Evolutionary conservation across 2,113 vertebrate species (phyloP).

Genomic region (Empidonax alnorum): DNA sequence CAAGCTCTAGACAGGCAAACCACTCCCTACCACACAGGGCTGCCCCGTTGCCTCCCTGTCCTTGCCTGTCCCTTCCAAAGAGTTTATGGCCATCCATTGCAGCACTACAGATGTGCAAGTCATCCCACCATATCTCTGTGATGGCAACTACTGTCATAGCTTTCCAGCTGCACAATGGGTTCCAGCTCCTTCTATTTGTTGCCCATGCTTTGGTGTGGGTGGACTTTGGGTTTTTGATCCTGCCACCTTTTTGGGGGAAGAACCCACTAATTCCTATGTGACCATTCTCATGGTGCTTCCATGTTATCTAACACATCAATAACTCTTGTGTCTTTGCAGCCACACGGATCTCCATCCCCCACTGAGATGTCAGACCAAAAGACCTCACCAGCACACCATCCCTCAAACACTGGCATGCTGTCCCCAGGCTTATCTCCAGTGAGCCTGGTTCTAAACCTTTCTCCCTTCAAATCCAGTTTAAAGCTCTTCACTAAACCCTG

Average conservation of each 20-base stretch:
- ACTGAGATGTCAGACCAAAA: neutral
- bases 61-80: neutral
- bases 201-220: neutral
- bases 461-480: neutral
- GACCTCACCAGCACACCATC: neutral
- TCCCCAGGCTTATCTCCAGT: neutral
- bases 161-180: neutral
- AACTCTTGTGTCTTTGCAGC: neutral
- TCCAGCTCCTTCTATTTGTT: neutral
- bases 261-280: neutral
- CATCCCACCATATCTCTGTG: neutral
- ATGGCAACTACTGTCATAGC: neutral
- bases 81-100: neutral
- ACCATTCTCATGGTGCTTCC: neutral
- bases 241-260: rapidly evolving
- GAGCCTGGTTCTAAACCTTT: neutral
- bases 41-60: neutral
- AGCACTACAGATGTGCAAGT: neutral
- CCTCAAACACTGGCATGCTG: neutral
- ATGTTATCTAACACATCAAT: neutral
- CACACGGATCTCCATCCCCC: neutral
- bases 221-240: too few relatives aligned
- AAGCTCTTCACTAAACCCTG: neutral
- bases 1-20: neutral
- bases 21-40: neutral